These are phyloP conservation scores for Chymomyza fuscimana DNA, from an alignment of 2,888 invertebrate genomes.

Conservation along the genomic window DNA sequence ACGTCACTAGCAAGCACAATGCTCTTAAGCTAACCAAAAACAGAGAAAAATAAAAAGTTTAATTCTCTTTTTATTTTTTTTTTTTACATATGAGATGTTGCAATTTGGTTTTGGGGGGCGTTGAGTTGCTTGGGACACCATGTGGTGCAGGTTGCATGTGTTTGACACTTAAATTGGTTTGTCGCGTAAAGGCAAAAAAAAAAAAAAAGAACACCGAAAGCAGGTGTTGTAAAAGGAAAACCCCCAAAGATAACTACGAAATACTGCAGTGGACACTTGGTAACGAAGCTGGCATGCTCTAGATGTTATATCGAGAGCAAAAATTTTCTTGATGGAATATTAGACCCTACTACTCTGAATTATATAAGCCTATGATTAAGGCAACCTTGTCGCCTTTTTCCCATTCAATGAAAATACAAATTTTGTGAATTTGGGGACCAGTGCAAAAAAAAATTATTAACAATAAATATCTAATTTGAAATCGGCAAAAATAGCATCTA, in stretches of 20 bases:
- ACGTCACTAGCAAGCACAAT: background rate
- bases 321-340: background rate
- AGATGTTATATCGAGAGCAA: background rate
- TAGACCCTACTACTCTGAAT: too few species aligned
- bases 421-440: too few species aligned
- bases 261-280: background rate
- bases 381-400: too few species aligned
- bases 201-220: conserved; percentile 8
- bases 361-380: too few species aligned
- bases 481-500: too few species aligned
- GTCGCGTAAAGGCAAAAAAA: conserved; percentile 33
- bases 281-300: background rate
- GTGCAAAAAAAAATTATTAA: too few species aligned
- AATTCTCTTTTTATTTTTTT: background rate
- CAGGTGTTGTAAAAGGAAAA: background rate
- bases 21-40: background rate
- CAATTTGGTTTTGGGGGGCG: background rate
- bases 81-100: background rate
- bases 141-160: conserved; percentile 1
- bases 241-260: background rate
- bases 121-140: background rate
- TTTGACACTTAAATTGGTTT: conserved; percentile 70
- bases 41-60: background rate
- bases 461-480: too few species aligned
- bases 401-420: too few species aligned